Evolutionary conservation across 1,140 invertebrate species (phyloP).

Genomic region (Euschistus heros): DNA sequence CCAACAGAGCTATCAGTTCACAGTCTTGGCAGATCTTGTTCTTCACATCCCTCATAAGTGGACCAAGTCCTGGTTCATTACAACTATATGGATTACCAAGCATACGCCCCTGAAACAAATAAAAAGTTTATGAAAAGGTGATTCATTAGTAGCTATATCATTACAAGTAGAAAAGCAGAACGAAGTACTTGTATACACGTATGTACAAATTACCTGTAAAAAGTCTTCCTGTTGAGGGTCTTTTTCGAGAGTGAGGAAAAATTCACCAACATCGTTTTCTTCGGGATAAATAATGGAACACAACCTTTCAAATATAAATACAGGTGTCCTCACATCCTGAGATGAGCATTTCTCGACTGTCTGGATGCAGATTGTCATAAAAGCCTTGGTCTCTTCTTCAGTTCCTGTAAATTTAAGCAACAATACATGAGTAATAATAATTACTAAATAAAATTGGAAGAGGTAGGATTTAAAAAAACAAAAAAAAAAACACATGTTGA

Average conservation of each 20-base stretch:
- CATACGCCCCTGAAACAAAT: conserved; percentile 70
- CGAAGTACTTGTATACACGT: neutral
- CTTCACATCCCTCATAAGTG: conserved; percentile 95
- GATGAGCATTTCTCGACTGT: conserved; percentile 86
- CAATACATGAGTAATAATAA: neutral
- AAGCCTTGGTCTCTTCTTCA: conserved; percentile 89
- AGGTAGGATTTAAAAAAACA: neutral
- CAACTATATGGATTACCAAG: conserved; percentile 95
- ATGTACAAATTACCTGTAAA: conserved; percentile 51
- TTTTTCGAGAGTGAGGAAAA: conserved; percentile 92
- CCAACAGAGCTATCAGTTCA: conserved; percentile 87
- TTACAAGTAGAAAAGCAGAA: neutral
- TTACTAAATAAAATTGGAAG: neutral
- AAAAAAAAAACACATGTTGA: neutral
- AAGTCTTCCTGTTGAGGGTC: conserved; percentile 98
- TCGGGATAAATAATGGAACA: conserved; percentile 97
- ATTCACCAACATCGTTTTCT: conserved; percentile 93
- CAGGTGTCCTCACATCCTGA: conserved; percentile 88
- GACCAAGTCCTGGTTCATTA: conserved; percentile 83
- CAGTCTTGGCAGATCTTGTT: conserved; percentile 98
- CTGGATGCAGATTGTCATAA: conserved; percentile 95
- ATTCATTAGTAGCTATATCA: neutral
- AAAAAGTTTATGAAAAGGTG: neutral
- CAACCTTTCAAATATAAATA: conserved; percentile 93
- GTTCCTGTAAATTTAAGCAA: conserved; percentile 50